phyloP scores from a whole-genome alignment of 2,888 invertebrate species.

The Agriotes lineatus region DNA sequence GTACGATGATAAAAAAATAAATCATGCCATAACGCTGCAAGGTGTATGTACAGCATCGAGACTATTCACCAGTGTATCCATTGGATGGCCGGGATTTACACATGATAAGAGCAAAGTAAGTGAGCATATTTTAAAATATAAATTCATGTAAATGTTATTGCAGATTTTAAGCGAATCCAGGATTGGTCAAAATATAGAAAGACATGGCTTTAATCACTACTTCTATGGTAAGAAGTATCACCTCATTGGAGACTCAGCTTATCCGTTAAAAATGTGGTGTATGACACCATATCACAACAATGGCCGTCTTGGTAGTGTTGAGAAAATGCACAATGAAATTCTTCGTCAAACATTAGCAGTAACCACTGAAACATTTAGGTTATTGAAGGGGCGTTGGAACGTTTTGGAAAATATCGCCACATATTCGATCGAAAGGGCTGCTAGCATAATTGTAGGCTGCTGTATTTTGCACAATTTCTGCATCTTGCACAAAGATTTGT shows the following conservation, averaged over 20 bases:
- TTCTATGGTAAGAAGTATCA: not conserved
- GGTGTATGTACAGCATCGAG: not conserved
- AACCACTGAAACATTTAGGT: not conserved
- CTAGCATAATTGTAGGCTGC: not conserved
- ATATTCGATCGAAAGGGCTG: slow-evolving; percentile 5
- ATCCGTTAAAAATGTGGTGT: not conserved
- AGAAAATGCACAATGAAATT: not conserved
- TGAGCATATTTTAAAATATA: too few relatives aligned
- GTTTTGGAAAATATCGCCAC: slow-evolving; percentile 1
- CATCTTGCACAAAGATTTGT: not conserved
- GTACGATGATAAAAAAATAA: not conserved
- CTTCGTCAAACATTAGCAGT: not conserved
- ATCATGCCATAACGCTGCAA: not conserved
- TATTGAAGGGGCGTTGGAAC: not conserved
- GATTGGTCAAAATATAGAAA: not conserved
- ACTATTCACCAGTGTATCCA: slow-evolving; percentile 4
- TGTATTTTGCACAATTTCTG: slow-evolving; percentile 12
- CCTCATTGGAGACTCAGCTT: not conserved
- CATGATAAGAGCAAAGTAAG: not conserved
- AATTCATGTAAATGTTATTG: not conserved
- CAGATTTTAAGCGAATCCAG: slow-evolving; percentile 2
- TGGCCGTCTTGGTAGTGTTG: not conserved
- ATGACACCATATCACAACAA: slow-evolving; percentile 2
- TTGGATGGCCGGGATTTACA: slow-evolving; percentile 4
- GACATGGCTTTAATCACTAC: not conserved